Conservation (phyloP, 2,888 invertebrate species). For the Callinectes sapidus region DNA sequence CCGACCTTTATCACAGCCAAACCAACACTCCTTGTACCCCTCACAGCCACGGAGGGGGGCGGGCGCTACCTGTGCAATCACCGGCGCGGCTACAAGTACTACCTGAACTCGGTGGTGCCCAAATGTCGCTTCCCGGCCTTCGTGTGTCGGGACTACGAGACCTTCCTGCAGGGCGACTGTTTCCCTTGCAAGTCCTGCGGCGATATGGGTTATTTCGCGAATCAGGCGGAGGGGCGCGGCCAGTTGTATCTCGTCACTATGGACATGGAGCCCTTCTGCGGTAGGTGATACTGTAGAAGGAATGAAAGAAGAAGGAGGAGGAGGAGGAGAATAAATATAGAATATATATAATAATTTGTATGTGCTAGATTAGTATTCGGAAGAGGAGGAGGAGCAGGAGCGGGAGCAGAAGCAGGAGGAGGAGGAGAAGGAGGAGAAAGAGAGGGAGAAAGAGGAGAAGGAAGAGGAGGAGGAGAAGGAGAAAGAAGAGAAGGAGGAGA, state of each 20-base stretch:
- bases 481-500: neutral
- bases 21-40: neutral
- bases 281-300: neutral
- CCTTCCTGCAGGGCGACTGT: slow-evolving; percentile 87
- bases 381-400: neutral
- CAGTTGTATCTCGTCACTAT: slow-evolving; percentile 89
- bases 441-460: neutral
- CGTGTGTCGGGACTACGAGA: slow-evolving; percentile 89
- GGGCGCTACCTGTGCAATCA: slow-evolving; percentile 94
- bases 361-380: neutral
- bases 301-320: no score
- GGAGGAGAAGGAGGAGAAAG: neutral
- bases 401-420: neutral
- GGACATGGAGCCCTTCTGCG: slow-evolving; percentile 85
- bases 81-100: slow-evolving; percentile 93
- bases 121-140: slow-evolving; percentile 94
- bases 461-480: neutral
- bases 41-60: slow-evolving; percentile 84
- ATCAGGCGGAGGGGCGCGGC: slow-evolving; percentile 87
- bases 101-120: slow-evolving; percentile 94
- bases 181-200: slow-evolving; percentile 87
- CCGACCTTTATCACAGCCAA: no score
- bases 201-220: slow-evolving; percentile 95
- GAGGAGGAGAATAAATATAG: no score
- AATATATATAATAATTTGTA: no score